Percentiles rank a stretch among this genome's conserved stretches.
Conservation (phyloP, 2,797 vertebrate species). For the Pitangus sulphuratus region DNA sequence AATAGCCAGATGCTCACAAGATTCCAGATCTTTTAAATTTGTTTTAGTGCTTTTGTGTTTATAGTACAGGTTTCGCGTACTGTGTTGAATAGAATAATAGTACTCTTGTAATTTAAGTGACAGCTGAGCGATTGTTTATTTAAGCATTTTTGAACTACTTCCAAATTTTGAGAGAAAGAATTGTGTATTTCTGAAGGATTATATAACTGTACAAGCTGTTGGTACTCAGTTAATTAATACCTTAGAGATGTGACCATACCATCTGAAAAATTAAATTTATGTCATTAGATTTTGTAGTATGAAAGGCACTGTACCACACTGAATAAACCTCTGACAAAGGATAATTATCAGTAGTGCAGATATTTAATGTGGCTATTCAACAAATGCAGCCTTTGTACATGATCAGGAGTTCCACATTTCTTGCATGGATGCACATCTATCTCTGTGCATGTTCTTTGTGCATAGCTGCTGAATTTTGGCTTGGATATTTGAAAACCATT, state of each 20-base stretch:
- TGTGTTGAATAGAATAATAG: not conserved
- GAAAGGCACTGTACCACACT: not conserved
- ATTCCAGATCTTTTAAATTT: not conserved
- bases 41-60: not conserved
- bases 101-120: not conserved
- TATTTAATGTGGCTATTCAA: not conserved
- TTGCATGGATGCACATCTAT: not conserved
- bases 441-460: not conserved
- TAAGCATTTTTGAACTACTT: not conserved
- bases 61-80: not conserved
- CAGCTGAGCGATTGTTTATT: slow-evolving; percentile 33
- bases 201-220: slow-evolving; percentile 12
- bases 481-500: not conserved
- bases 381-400: not conserved
- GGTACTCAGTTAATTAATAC: slow-evolving; percentile 25
- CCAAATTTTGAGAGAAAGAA: not conserved
- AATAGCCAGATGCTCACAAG: not conserved
- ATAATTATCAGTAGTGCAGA: not conserved
- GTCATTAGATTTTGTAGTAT: not conserved
- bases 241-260: not conserved
- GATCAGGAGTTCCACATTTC: not conserved
- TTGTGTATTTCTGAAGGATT: not conserved
- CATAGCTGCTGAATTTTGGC: not conserved
- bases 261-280: slow-evolving; percentile 23
- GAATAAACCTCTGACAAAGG: not conserved